Conservation (phyloP, 2,113 vertebrate genomes). For the Callospermophilus lateralis region DNA sequence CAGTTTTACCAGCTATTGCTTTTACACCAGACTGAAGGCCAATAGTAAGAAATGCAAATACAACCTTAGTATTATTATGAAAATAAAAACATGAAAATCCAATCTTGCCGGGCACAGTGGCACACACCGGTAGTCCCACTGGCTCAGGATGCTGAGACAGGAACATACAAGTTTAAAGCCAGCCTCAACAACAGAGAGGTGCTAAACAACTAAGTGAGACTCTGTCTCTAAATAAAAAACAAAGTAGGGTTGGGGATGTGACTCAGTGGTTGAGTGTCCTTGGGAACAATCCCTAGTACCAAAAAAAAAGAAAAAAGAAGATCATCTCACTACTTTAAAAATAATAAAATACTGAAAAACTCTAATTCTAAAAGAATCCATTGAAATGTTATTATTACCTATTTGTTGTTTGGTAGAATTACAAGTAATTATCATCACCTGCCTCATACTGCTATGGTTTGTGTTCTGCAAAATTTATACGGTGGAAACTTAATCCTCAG, state of each 20-base stretch:
- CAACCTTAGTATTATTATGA: background rate
- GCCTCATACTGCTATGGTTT: background rate
- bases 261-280: too few relatives aligned
- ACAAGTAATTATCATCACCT: background rate
- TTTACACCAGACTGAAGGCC: background rate
- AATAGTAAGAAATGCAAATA: background rate
- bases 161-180: too few relatives aligned
- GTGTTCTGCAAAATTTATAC: background rate
- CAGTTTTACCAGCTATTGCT: background rate
- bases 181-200: too few relatives aligned
- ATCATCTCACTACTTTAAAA: conserved; percentile 13
- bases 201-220: too few relatives aligned
- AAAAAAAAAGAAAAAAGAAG: too few relatives aligned
- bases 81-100: conserved; percentile 48
- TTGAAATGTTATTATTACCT: background rate
- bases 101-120: background rate
- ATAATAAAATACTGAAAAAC: background rate
- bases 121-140: too few relatives aligned
- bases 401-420: background rate
- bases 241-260: too few relatives aligned
- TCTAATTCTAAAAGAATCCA: background rate
- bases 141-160: too few relatives aligned
- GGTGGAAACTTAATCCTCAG: background rate
- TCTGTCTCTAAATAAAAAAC: too few relatives aligned
- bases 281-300: too few relatives aligned